Base-by-base conservation (phyloP, 2,113 vertebrate genomes). In the Tursiops truncatus region DNA sequence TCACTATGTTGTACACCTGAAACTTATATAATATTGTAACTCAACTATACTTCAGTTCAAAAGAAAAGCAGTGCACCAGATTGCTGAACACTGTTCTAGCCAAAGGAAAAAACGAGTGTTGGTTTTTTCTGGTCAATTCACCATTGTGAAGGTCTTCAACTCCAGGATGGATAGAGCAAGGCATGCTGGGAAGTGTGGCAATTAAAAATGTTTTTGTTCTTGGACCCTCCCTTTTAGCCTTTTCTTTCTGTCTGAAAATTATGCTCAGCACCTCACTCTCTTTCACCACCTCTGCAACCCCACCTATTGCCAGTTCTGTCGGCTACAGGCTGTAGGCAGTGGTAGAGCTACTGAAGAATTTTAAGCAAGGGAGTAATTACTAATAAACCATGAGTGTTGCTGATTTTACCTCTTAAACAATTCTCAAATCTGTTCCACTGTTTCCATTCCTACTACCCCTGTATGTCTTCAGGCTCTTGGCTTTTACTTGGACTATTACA, bases 201-300 rank as follows among this genome's bases (percentile, higher is more conserved):
- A 56, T 44, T 21, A 71, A n/a, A 86, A 65, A 53, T 85, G 44
- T 63, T 92, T 95, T 70, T 71, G 70, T 92, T 36, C 28, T 81
- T 26, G 25, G 50, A 71, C 20, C 20, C 41, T 11, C 20, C 28
- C 73, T 47, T 53, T 25, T 81, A 15, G 36, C 14, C 33, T 83
- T 94, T 87, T 41, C 63, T 74, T 96, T 92, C 50, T 90, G n/a
- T 91, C 71, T 96, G 53, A 79, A 79, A 89, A 74, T 93, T n/a
- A 58, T 74, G n/a, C 38, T 91, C 8, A 62, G 47, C 21, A 38
- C 15, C 71, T 74, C 12, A 14, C 12, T 50, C 25, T 81, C 17
- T 82, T 81, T 88, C 1, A 79, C 62, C 14, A 60, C 18, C 58
- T 92, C 76, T 88, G 44, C 14, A 60, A 33, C n/a, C 41, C 26